Evolutionary conservation across 2,888 invertebrate species (phyloP).

Genomic region (Eurytoma californica): DNA sequence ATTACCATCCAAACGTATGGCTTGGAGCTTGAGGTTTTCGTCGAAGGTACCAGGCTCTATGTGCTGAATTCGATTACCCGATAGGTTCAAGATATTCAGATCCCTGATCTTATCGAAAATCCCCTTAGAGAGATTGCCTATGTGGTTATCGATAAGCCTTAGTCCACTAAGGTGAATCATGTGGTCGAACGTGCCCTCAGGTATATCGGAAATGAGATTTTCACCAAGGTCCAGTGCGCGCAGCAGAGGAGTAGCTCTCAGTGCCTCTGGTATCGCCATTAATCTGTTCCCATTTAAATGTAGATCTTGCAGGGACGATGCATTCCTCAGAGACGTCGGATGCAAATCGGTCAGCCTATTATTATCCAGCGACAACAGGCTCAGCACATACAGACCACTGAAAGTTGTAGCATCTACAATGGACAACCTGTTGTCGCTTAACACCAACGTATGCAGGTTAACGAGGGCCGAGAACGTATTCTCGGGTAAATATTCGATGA

Average conservation of each 20-base stretch:
- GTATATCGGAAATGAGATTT: constrained; percentile 87
- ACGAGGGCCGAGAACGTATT: constrained; percentile 86
- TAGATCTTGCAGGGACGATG: constrained; percentile 87
- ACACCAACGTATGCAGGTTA: constrained; percentile 87
- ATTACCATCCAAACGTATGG: constrained; percentile 89
- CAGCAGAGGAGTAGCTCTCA: constrained; percentile 85
- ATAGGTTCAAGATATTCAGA: constrained; percentile 88
- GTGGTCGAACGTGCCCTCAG: constrained; percentile 87
- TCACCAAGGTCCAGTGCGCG: constrained; percentile 90
- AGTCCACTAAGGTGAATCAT: constrained; percentile 88
- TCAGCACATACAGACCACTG: constrained; percentile 85
- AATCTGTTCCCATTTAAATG: constrained; percentile 90
- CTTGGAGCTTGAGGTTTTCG: constrained; percentile 85
- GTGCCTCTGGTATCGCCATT: constrained; percentile 84
- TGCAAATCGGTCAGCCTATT: constrained; percentile 86
- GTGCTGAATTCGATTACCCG: constrained; percentile 87
- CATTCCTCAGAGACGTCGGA: constrained; percentile 85
- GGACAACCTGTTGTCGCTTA: constrained; percentile 87
- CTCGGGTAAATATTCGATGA: constrained; percentile 85
- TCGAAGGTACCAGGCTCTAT: constrained; percentile 88
- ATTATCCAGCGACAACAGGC: constrained; percentile 86
- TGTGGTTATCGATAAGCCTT: constrained; percentile 89
- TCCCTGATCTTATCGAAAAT: constrained; percentile 87
- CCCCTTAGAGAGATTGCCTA: constrained; percentile 86
- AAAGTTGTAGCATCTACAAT: constrained; percentile 86